Base-by-base conservation (phyloP, 1,140 invertebrate species). In the Macrocentrus cingulum region DNA sequence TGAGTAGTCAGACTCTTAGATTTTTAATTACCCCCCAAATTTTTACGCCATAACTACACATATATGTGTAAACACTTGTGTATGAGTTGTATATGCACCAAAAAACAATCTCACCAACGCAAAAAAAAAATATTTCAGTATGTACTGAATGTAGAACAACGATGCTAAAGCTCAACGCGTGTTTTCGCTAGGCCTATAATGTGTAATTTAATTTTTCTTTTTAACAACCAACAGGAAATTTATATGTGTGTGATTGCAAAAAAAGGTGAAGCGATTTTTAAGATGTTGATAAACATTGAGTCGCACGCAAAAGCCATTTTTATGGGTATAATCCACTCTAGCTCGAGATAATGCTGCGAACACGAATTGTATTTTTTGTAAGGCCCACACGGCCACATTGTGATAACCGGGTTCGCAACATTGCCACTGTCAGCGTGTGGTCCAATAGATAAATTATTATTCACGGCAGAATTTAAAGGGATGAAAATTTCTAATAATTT, bases 301-400 rank as follows among this genome's bases (percentile, higher is more conserved):
- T 25, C 23, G 45, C 45, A 58, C 42, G 34, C 48, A 52, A 15
- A 22, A 16, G 19, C 11, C 18, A 56, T 37, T 37, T 37, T 51
- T 45, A 48, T 42, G 56, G 46, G 48, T n/a, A n/a, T 44, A 39
- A 42, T 56, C 60, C 56, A 59, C n/a, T n/a, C 56, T 61, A 65
- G 62, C 61, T 64, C 50, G 29, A 61, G 68, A 68, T 60, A 63
- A 64, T 65, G 71, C 64, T 71, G 74, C 70, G 72, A 66, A 66
- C 69, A 65, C 67, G 75, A 73, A 75, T 69, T 72, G 75, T 79
- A 79, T 79, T 77, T 79, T 79, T 79, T 77, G 74, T 79, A 79
- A 72, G 74, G 74, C 75, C 66, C 63, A 64, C 63, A 65, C 61
- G 66, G 75, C 69, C 74, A 73, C 69, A 79, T 79, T 79, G 77